Conservation (phyloP, 2,113 vertebrate species). For the Enhydra lutris region DNA sequence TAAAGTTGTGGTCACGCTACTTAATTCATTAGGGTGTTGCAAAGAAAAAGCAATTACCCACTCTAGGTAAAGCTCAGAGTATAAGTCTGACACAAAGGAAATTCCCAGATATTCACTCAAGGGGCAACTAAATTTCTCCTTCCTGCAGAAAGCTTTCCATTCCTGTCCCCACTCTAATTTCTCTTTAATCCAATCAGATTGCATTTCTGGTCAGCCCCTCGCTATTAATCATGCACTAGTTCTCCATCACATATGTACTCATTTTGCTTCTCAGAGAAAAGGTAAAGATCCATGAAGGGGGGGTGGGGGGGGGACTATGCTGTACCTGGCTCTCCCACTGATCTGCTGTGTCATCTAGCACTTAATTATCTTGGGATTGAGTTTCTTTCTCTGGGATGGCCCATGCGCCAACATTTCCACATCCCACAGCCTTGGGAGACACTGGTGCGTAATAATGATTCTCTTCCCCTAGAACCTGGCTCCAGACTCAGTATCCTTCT, state of each 20-base stretch:
- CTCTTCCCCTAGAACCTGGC: neutral
- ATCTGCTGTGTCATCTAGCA: neutral
- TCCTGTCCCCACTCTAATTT: too few species aligned
- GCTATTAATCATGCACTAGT: neutral
- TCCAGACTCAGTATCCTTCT: neutral
- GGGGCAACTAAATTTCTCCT: neutral
- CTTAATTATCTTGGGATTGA: neutral
- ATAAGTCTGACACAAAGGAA: neutral
- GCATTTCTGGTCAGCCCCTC: neutral
- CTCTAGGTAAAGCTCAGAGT: neutral
- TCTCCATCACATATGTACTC: neutral
- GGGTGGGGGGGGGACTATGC: neutral
- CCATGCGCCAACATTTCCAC: too few species aligned
- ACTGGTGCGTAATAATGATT: neutral
- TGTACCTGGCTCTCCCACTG: neutral
- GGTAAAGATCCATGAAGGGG: neutral
- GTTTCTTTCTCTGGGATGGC: neutral
- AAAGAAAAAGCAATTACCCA: neutral
- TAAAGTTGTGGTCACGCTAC: neutral
- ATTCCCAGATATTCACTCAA: neutral
- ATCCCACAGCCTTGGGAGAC: neutral
- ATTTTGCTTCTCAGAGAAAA: neutral
- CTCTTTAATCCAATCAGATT: neutral
- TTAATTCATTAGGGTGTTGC: neutral
- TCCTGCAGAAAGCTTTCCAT: neutral